Conservation (phyloP, 2,888 invertebrate genomes). For the Syritta pipiens region DNA sequence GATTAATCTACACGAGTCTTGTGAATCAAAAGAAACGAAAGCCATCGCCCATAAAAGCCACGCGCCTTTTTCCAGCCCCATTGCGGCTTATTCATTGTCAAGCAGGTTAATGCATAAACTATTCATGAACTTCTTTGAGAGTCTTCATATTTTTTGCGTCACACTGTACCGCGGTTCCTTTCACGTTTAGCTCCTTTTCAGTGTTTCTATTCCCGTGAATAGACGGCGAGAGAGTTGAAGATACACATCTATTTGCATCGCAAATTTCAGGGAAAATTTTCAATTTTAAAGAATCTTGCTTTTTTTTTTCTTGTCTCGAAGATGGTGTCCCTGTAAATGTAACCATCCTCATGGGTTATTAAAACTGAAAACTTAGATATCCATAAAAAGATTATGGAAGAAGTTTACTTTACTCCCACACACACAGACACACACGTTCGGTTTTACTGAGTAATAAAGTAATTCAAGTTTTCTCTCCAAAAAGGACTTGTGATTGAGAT, state of each 20-base stretch:
- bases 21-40: too few species aligned
- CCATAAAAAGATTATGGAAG: conserved; percentile 44
- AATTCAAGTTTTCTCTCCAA: conserved; percentile 11
- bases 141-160: too few species aligned
- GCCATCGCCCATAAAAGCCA: too few species aligned
- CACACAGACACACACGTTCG: not conserved
- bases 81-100: too few species aligned
- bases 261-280: conserved; percentile 25
- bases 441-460: not conserved
- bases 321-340: not conserved
- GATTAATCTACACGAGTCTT: too few species aligned
- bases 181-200: too few species aligned
- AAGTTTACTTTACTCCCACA: conserved; percentile 4
- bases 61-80: too few species aligned
- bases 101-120: too few species aligned
- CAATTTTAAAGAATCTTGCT: conserved; percentile 9
- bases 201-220: too few species aligned
- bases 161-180: not conserved
- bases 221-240: too few species aligned
- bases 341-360: conserved; percentile 48
- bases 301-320: not conserved
- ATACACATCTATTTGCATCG: conserved; percentile 18
- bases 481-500: conserved; percentile 16
- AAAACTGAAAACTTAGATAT: conserved; percentile 36
- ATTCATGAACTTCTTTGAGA: too few species aligned